Evolutionary conservation across 1,140 invertebrate genomes (phyloP).

Genomic region (Sitodiplosis mosellana): DNA sequence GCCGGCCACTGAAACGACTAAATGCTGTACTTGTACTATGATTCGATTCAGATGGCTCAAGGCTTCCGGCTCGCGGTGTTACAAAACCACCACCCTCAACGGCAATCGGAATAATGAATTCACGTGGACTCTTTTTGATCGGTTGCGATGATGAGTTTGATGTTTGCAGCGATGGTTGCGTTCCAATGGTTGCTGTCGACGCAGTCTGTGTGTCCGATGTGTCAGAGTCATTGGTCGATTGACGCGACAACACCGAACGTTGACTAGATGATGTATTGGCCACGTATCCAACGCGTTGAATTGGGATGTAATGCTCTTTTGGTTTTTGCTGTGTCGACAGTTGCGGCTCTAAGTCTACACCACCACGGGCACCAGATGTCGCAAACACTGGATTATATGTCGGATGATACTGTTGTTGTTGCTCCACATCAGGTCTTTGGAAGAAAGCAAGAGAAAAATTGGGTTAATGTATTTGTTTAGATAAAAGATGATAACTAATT

Average conservation of each 20-base stretch:
- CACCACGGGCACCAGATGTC: no score
- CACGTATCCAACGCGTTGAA: slow-evolving; percentile 29
- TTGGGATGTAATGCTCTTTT: slow-evolving; percentile 45
- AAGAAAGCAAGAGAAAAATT: not conserved
- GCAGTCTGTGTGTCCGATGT: slow-evolving; percentile 23
- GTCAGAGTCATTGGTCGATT: slow-evolving; percentile 49
- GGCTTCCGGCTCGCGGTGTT: slow-evolving; percentile 53
- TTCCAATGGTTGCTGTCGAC: slow-evolving; percentile 20
- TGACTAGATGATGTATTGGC: slow-evolving; percentile 11
- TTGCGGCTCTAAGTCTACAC: no score
- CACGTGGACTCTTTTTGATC: slow-evolving; percentile 69
- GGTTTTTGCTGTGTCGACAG: slow-evolving; percentile 10
- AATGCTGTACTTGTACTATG: slow-evolving; percentile 27
- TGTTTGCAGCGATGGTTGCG: slow-evolving; percentile 15
- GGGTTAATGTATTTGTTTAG: no score
- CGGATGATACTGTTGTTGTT: no score
- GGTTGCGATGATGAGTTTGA: slow-evolving; percentile 38
- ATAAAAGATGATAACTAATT: no score
- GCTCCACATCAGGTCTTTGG: not conserved
- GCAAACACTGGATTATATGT: no score
- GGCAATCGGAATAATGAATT: slow-evolving; percentile 81
- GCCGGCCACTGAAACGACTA: slow-evolving; percentile 14
- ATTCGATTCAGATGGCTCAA: slow-evolving; percentile 46
- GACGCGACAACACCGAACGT: slow-evolving; percentile 32
- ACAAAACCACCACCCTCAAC: slow-evolving; percentile 73